Conservation (phyloP, 1,140 invertebrate genomes). For the Diuraphis noxia region DNA sequence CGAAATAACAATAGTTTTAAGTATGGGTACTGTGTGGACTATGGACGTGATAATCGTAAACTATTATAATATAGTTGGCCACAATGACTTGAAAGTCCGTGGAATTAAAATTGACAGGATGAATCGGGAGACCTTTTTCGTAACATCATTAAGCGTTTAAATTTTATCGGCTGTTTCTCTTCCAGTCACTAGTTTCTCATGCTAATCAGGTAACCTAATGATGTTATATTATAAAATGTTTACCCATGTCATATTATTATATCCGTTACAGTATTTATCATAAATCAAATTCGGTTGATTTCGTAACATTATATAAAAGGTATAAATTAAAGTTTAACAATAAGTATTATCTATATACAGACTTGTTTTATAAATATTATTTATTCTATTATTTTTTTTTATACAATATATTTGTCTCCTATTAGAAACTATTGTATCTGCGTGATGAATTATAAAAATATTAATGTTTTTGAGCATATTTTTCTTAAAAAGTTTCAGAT, state of each 20-base stretch:
- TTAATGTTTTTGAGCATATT: no score
- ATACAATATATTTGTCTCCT: no score
- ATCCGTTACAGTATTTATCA: not conserved
- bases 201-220: not conserved
- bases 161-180: not conserved
- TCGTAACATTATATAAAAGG: not conserved
- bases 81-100: not conserved
- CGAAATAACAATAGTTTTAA: not conserved
- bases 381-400: no score
- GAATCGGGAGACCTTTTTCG: not conserved
- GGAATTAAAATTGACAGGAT: not conserved
- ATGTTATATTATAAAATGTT: not conserved
- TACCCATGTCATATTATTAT: not conserved
- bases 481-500: no score
- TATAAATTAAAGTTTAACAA: not conserved
- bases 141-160: not conserved
- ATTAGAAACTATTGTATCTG: no score
- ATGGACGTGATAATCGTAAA: not conserved
- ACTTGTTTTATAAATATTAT: no score
- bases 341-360: not conserved
- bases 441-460: no score
- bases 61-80: not conserved
- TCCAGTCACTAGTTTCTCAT: not conserved
- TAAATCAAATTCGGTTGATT: not conserved
- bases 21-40: not conserved